Percentiles rank a stretch among this genome's conserved stretches.
Conservation (phyloP, 2,797 vertebrate species). For the Enteromius mattozi region DNA sequence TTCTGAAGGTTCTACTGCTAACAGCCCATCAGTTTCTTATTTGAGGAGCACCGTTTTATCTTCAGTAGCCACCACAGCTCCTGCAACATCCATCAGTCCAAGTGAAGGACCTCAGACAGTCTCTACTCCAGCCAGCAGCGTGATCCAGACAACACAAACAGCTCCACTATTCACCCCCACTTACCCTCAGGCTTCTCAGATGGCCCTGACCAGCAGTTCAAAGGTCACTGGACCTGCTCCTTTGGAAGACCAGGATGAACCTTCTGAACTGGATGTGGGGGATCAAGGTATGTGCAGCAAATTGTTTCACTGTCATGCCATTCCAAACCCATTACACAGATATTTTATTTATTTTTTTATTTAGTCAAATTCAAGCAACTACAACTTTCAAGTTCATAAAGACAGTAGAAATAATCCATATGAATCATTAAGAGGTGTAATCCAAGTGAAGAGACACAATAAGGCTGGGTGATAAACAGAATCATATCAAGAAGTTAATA, state of each 20-base stretch:
- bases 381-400: not conserved
- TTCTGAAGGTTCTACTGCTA: constrained; percentile 58
- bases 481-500: no score
- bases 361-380: not conserved
- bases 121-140: constrained; percentile 54
- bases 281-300: constrained; percentile 70
- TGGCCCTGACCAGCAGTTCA: constrained; percentile 46
- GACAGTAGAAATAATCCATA: not conserved
- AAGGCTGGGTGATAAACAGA: no score
- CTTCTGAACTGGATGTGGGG: constrained; percentile 76
- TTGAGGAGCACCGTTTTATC: constrained; percentile 47
- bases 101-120: constrained; percentile 56
- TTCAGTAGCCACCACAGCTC: constrained; percentile 36
- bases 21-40: constrained; percentile 55
- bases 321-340: not conserved
- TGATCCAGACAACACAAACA: constrained; percentile 20
- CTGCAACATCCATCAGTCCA: constrained; percentile 37
- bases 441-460: not conserved
- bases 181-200: constrained; percentile 40
- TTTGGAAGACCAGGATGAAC: constrained; percentile 60
- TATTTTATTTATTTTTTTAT: not conserved
- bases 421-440: not conserved
- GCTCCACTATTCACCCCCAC: constrained; percentile 47
- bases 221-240: constrained; percentile 48
- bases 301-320: not conserved